Evolutionary conservation across 1,140 invertebrate genomes (phyloP).

Genomic region (Panagrolaimus sp.): DNA sequence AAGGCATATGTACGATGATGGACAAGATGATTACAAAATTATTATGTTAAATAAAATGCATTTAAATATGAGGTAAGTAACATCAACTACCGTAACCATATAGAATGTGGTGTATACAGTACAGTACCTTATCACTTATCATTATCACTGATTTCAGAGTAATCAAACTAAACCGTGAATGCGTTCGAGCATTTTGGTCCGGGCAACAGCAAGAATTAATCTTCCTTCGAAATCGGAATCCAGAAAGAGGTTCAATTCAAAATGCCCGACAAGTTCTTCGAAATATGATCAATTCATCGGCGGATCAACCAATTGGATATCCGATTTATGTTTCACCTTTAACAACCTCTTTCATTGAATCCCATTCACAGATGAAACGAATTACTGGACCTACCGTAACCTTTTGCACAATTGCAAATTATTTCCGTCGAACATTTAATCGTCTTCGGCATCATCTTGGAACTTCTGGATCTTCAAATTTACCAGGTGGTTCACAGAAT

Average conservation of each 20-base stretch:
- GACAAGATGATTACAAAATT: constrained; percentile 87
- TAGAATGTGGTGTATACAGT: too few species aligned
- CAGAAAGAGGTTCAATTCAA: constrained; percentile 90
- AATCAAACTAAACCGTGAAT: constrained; percentile 77
- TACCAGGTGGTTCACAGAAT: constrained; percentile 19
- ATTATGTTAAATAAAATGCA: constrained; percentile 68
- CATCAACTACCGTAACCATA: too few species aligned
- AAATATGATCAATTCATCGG: constrained; percentile 98
- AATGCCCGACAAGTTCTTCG: constrained; percentile 82
- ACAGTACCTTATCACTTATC: background rate
- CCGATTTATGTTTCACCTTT: constrained; percentile 98
- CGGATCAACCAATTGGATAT: constrained; percentile 96
- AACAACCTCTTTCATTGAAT: constrained; percentile 92
- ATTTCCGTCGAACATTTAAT: constrained; percentile 60
- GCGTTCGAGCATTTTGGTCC: constrained; percentile 94
- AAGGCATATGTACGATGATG: constrained; percentile 87
- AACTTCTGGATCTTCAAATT: constrained; percentile 42
- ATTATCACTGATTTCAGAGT: constrained; percentile 37
- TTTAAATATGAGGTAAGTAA: constrained; percentile 12
- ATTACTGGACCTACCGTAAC: constrained; percentile 78
- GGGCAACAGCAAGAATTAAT: constrained; percentile 95
- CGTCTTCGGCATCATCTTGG: constrained; percentile 41
- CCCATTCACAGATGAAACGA: constrained; percentile 74
- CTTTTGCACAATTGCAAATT: constrained; percentile 70
- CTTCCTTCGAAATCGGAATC: constrained; percentile 89